Evolutionary conservation across 2,113 vertebrate species (phyloP), one percentile per base, ranked within the genome.

Genomic region (Syrmaticus mikado): DNA sequence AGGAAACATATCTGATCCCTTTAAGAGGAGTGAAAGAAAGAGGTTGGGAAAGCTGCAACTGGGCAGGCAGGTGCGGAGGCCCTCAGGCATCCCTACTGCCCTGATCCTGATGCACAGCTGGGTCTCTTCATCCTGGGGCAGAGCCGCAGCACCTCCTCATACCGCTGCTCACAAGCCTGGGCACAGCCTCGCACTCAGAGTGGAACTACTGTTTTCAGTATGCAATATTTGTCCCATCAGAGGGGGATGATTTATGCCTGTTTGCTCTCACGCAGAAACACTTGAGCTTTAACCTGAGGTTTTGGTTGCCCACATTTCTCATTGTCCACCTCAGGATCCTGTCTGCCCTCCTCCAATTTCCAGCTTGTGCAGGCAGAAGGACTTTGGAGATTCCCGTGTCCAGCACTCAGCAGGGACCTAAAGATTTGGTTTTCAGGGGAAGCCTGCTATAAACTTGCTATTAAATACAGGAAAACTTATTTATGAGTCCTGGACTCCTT

Each of bases 361-460:
- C 32, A 68, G 50, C 34, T 74, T 5, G 0, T 0, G 0, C 40
- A 43, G 8, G 52, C 19, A 64, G 62, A 18, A 85, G 40, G 36
- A 66, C 28, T 18, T 34, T 66, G 76, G 38, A 57, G 60, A 32
- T 87, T n/a, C 25, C 2, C 0, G 36, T 13, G 14, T 40, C 34
- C 0, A 0, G 6, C 11, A 38, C 22, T 4, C 2, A 2, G 1
- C 0, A 2, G 38, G 43, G 9, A 90, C 38, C 25, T 61, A 57
- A 71, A 68, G 1, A 6, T 14, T 2, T 62, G n/a, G 14, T 61
- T 82, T 89, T 38, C n/a, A 18, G 34, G 50, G 25, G 17, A 36
- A 85, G 5, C 5, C 60, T 61, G 12, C 72, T 73, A 19, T 0
- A 15, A 8, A 27, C 43, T 11, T 73, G 11, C 46, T 48, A 13